These are phyloP conservation scores for Cydia pomonella DNA, from an alignment of 1,140 invertebrate species.

Conservation along the genomic window DNA sequence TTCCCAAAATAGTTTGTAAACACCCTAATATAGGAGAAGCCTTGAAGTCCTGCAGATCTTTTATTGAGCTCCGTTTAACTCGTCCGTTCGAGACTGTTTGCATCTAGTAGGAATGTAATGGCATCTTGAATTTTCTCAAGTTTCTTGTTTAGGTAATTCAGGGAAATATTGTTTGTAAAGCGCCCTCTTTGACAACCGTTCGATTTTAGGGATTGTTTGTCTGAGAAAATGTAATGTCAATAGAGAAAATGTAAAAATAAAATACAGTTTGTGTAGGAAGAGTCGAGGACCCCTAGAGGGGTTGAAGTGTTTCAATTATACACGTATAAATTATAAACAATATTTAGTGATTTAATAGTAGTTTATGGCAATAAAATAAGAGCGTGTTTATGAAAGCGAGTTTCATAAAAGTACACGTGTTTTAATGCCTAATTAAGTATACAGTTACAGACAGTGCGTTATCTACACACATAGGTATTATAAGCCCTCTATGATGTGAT, in stretches of 20 bases:
- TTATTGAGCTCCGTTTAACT: slow-evolving; percentile 15
- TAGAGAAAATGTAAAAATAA: neutral
- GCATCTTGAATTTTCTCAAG: slow-evolving; percentile 11
- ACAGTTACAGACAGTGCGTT: too few relatives aligned
- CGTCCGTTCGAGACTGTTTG: slow-evolving; percentile 18
- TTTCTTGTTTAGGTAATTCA: neutral
- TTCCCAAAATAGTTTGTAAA: neutral
- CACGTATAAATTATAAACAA: too few relatives aligned
- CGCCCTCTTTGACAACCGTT: neutral
- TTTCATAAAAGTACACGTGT: too few relatives aligned
- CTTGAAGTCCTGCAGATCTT: neutral
- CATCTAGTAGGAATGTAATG: slow-evolving; percentile 6
- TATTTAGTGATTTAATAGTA: too few relatives aligned
- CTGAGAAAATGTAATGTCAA: neutral
- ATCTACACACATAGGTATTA: too few relatives aligned
- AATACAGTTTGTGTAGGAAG: neutral
- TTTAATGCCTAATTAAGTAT: too few relatives aligned
- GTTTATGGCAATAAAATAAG: too few relatives aligned
- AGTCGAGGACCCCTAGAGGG: neutral
- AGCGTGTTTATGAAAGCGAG: too few relatives aligned
- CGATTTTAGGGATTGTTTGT: neutral
- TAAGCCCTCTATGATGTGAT: too few relatives aligned
- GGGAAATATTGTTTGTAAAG: slow-evolving; percentile 2
- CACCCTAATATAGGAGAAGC: neutral
- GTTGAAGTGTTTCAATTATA: too few relatives aligned